Base-by-base conservation (phyloP, 1,140 invertebrate species). In the Rhagoletis zephyria region DNA sequence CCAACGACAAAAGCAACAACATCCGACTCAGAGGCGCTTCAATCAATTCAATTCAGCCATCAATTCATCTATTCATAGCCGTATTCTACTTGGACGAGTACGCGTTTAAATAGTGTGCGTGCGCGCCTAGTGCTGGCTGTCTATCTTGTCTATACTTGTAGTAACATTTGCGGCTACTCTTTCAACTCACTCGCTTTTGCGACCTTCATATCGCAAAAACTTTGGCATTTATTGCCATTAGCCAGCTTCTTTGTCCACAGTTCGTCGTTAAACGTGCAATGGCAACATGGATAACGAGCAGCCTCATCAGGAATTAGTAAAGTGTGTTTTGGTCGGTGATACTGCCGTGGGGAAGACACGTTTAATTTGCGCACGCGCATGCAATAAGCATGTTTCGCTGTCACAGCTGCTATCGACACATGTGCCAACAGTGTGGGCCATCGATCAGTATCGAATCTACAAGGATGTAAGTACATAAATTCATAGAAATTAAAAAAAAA, bases 271-370 rank as follows among this genome's bases (percentile, higher is more conserved):
- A 59, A 81, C 74, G 74, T 60, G 85, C 63, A 87, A 88, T 88
- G 88, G 87, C 85, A 91, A 88, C 89, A 98, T 98, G 97, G 97
- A 98, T 95, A 97, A 97, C 96, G 97, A 98, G 94, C 97, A 97
- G 93, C 97, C 97, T 87, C 97, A 98, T 94, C 97, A 98, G 94
- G 97, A 98, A 95, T 94, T 98, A 94, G 97, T 98, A 89, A 99
- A 99, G 95, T 98, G 98, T 93, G 97, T 98, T 90, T 96, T 98
- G 90, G 98, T 99, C 65, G 98, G 98, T 9, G 98, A 99, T 94
- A 98, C 97, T 40, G 98, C 97, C 10, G 98, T 99, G 64, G 98
- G 98, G 64, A 99, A 99, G 94, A 99, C 98, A n/a, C 95, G 97
- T 87, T 94, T 99, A 90, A 98, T 98, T 89, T 98, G 98, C 93